These are phyloP conservation scores for Todus mexicanus DNA, from an alignment of 2,797 vertebrate species.

Conservation along the genomic window DNA sequence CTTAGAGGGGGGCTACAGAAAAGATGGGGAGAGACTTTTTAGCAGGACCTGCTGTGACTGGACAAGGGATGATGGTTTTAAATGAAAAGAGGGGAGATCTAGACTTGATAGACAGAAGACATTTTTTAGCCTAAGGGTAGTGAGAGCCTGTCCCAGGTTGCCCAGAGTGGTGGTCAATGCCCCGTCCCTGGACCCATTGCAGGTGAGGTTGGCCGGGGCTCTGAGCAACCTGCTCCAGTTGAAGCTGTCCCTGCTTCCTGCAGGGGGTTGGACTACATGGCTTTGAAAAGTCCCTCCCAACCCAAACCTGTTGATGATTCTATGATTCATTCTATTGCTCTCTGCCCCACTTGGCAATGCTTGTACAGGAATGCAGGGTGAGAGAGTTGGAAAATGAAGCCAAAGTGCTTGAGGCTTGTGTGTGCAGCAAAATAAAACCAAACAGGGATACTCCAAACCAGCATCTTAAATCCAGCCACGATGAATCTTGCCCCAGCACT, in stretches of 20 bases:
- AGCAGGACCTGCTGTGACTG: not conserved
- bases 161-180: not conserved
- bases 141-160: not conserved
- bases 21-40: not conserved
- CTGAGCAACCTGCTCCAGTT: not conserved
- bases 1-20: not conserved
- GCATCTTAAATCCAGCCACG: not conserved
- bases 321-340: not conserved
- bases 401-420: not conserved
- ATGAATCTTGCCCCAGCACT: rapidly evolving
- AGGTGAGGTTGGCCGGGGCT: not conserved
- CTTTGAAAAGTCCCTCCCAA: not conserved
- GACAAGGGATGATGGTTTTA: not conserved
- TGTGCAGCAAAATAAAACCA: not conserved
- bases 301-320: not conserved
- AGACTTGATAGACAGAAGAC: not conserved
- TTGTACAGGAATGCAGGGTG: rapidly evolving
- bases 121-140: not conserved
- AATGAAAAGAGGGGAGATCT: not conserved
- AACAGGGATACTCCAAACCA: not conserved
- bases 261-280: not conserved
- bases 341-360: not conserved
- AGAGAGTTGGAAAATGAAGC: not conserved
- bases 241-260: not conserved
- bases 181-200: not conserved